Base-by-base conservation (phyloP, 2,888 invertebrate species). In the Tinea pellionella region DNA sequence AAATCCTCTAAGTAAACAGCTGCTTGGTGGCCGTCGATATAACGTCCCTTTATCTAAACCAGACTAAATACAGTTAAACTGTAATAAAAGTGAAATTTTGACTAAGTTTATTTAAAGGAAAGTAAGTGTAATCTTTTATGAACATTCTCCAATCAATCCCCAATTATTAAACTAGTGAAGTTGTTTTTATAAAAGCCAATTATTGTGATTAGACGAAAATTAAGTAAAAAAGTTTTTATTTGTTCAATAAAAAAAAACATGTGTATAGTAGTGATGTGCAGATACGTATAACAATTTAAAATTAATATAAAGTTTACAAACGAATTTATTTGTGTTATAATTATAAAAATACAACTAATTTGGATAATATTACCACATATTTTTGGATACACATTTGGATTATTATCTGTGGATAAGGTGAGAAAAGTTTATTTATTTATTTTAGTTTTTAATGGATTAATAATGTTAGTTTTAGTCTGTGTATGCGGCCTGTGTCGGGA, bases 361-460 rank as follows among this genome's bases (percentile, higher is more conserved):
- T 11, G 51, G 15, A 51, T 51, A 9, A 3, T 7, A 13, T 13
- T n/a, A 3, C 2, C 18, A n/a, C 3, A 13, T 16, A 51, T 51
- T 51, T 53, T 53, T 74, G 71, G 67, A 76, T 70, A 73, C 12
- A 53, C 24, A 53, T 18, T 18, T 73, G 77, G 73, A 79, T 74
- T 78, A 66, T 68, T 65, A 66, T 63, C 74, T 72, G 78, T 65
- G 69, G 63, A 67, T 72, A 74, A 86, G 86, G 86, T 86, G 73
- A 67, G 65, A 60, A 61, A 63, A 19, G 61, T 56, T 65, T 68
- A 68, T 66, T 63, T 32, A 55, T 59, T 63, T 58, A 65, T 32
- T 9, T 8, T 15, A 43, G 16, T n/a, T 59, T 64, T 53, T 53
- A 53, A 4, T 53, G 24, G 24, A 15, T 13, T 41, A 24, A 41